Base-by-base conservation (phyloP, 2,113 vertebrate genomes). In the Plestiodon gilberti region DNA sequence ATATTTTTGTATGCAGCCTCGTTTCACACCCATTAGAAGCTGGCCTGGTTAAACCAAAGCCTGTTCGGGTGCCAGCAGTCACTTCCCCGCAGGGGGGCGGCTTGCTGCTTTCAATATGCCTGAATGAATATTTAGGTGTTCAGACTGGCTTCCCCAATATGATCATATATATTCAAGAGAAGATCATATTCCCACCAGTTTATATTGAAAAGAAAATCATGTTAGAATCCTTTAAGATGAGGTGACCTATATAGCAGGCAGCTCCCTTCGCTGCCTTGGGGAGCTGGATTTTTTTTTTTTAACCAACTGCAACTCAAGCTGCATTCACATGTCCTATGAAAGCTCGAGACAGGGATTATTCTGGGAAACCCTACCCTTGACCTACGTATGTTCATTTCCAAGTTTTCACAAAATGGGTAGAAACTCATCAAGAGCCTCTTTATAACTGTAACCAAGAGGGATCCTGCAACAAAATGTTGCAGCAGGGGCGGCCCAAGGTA, bases 81-180 rank as follows among this genome's bases (percentile, higher is more conserved):
- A 40, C 65, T 81, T 30, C 10, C 0, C 89, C 35, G 70, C 65
- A 40, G 92, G 88, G n/a, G 70, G 48, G 33, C 6, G 40, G 40
- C 5, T 89, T 1, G 0, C 62, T 76, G 75, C 71, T 87, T 87
- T 81, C 71, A 65, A 38, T 78, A 7, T 35, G 0, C 85, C 22
- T 65, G 78, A 81, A 81, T 57, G 40, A 88, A 84, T 75, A 83
- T 88, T 69, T 62, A 0, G 0, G 61, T 75, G 43, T 85, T 91
- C 69, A 82, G 25, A 25, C 43, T 0, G 52, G 35, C 77, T 86
- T 81, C 43, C 65, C 70, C 70, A 81, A 75, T 75, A 65, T 65
- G 65, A 71, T 75, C 14, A 75, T 81, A 81, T 87, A 87, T 87
- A 87, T 89, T 38, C 82, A 71, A 76, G 78, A 76, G 78, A 88